These are phyloP conservation scores for Geotrypetes seraphini DNA, from an alignment of 2,797 vertebrate species.

Conservation along the genomic window DNA sequence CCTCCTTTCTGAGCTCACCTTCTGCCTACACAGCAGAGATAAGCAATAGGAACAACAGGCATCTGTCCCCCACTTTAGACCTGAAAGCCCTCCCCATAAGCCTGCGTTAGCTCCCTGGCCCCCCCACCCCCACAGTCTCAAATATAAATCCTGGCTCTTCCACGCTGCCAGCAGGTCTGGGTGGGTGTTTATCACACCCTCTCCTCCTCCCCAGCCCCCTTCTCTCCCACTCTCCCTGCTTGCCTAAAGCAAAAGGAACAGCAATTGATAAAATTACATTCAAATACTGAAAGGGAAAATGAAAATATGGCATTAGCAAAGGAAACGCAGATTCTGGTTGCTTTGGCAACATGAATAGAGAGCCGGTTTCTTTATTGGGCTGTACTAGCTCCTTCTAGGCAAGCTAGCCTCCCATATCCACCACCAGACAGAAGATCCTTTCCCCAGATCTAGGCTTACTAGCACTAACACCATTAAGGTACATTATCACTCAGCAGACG, in stretches of 20 bases:
- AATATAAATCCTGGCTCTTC: too few species aligned
- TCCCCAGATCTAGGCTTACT: too few species aligned
- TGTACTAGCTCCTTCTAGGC: too few species aligned
- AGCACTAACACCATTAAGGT: too few species aligned
- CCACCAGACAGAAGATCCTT: too few species aligned
- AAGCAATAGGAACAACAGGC: background rate
- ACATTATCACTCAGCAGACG: too few species aligned
- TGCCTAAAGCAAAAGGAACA: too few species aligned
- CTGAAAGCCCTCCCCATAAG: rapidly evolving
- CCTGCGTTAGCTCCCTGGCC: background rate
- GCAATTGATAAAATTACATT: background rate
- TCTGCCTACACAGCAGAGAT: background rate
- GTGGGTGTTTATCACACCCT: too few species aligned
- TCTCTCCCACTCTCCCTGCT: background rate
- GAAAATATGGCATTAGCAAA: background rate
- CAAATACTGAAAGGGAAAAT: background rate
- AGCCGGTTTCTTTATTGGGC: too few species aligned
- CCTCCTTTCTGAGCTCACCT: background rate
- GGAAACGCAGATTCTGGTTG: constrained; percentile 1
- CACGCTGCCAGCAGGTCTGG: too few species aligned
- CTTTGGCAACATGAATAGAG: constrained; percentile 8
- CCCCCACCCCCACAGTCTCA: background rate
- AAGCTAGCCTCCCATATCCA: too few species aligned
- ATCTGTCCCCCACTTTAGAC: background rate
- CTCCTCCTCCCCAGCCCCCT: background rate